Evolutionary conservation across 1,140 invertebrate species (phyloP), one percentile per base, ranked within the genome.

Genomic region (Geopemphigus sp.): DNA sequence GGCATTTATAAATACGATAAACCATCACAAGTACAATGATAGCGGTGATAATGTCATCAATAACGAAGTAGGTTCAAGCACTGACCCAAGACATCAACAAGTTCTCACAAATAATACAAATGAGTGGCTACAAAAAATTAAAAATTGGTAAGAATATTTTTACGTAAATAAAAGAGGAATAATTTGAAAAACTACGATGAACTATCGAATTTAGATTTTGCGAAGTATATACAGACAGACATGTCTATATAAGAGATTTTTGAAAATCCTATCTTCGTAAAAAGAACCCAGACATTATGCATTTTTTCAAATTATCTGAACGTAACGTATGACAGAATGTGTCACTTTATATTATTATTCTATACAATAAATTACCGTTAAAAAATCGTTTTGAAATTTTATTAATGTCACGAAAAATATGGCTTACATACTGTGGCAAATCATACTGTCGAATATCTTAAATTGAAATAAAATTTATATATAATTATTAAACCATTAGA

Each of bases 261-360:
- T 59, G 57, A 59, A 59, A 59, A 10, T 59, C 26, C 26, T 59
- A 26, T 59, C 26, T 24, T 59, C 14, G 57, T 59, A 1, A 5
- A 59, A 12, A n/a, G 57, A 59, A 59, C 24, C 57, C 15, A 59
- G 57, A 59, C 57, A 24, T 59, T 59, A 59, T 59, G 57, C 57
- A 26, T 24, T 59, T 59, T 59, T 59, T 59, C 26, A 59, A 59
- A 59, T 59, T 59, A 10, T 59, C 57, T n/a, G n/a, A n/a, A n/a
- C n/a, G n/a, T n/a, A n/a, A n/a, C n/a, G n/a, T n/a, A n/a, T n/a
- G n/a, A n/a, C n/a, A n/a, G n/a, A n/a, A n/a, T n/a, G n/a, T n/a
- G n/a, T n/a, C n/a, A n/a, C n/a, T n/a, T n/a, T n/a, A n/a, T n/a
- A n/a, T n/a, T n/a, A n/a, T n/a, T n/a, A n/a, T n/a, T n/a, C n/a